These are phyloP conservation scores for Ardeotis arabs DNA, from an alignment of 2,113 vertebrate genomes.

Conservation along the genomic window DNA sequence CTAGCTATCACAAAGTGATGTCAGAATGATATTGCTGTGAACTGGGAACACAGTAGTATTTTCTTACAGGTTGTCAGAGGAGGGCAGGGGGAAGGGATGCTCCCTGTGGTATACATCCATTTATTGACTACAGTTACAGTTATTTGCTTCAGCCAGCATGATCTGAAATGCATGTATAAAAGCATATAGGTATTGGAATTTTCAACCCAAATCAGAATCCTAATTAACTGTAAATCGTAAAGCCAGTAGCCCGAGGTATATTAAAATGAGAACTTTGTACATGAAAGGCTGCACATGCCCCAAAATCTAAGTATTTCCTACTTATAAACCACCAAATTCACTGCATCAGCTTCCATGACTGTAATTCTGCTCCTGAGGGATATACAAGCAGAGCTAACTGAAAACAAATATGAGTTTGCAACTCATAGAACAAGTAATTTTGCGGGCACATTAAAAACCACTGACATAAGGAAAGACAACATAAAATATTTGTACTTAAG, in stretches of 20 bases:
- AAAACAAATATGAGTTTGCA: slow-evolving; percentile 75
- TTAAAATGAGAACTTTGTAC: slow-evolving; percentile 85
- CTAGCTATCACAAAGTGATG: slow-evolving; percentile 62
- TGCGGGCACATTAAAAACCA: slow-evolving; percentile 61
- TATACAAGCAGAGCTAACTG: slow-evolving; percentile 71
- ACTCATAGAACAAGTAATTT: slow-evolving; percentile 66
- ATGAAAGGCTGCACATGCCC: slow-evolving; percentile 79
- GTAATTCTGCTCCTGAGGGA: slow-evolving; percentile 74
- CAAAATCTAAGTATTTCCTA: slow-evolving; percentile 77
- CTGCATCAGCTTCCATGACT: slow-evolving; percentile 73
- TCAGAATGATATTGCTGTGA: slow-evolving; percentile 73
- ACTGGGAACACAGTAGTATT: slow-evolving; percentile 67
- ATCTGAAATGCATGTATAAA: slow-evolving; percentile 78
- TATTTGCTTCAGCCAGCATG: slow-evolving; percentile 78
- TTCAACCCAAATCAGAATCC: slow-evolving; percentile 81
- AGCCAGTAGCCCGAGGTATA: slow-evolving; percentile 78
- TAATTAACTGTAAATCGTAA: slow-evolving; percentile 83
- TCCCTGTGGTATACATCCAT: slow-evolving; percentile 70
- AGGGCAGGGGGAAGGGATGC: slow-evolving; percentile 19
- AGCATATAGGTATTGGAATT: slow-evolving; percentile 73
- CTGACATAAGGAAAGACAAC: slow-evolving; percentile 61
- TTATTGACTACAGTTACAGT: slow-evolving; percentile 76
- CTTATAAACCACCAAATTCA: slow-evolving; percentile 73
- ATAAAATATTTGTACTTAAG: slow-evolving; percentile 66
- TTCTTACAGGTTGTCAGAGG: slow-evolving; percentile 75